Percentiles rank a stretch among this genome's conserved stretches.
phyloP scores from a whole-genome alignment of 2,888 invertebrate species.

The Branchipolynoe longqiensis region DNA sequence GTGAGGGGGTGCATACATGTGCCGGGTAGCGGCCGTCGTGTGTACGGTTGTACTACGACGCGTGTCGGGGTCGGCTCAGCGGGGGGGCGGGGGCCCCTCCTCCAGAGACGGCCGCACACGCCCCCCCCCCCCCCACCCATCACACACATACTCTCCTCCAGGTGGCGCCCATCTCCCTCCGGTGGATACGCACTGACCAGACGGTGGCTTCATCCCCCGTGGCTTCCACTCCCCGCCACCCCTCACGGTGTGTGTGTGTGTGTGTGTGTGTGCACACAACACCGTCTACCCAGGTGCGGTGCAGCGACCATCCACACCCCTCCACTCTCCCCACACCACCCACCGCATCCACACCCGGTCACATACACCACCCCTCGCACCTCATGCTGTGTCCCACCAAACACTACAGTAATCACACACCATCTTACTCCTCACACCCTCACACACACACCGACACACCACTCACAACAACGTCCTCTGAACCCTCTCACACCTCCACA shows the following conservation, averaged over 20 bases:
- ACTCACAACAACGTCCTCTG: too few relatives aligned
- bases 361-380: background rate
- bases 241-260: background rate
- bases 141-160: background rate
- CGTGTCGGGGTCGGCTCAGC: background rate
- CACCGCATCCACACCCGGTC: background rate
- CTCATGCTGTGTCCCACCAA: too few relatives aligned
- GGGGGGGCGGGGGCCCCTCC: background rate
- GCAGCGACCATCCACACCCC: background rate
- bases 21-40: background rate
- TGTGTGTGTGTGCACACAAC: background rate
- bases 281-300: background rate
- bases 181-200: background rate
- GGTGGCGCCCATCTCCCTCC: constrained; percentile 13
- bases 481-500: too few relatives aligned
- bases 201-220: constrained; percentile 9
- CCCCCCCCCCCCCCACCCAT: background rate
- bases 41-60: background rate
- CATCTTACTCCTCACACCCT: too few relatives aligned
- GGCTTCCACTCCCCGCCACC: background rate
- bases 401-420: too few relatives aligned
- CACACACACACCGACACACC: too few relatives aligned
- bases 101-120: background rate
- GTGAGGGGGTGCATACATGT: too few relatives aligned
- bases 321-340: background rate